Conservation (phyloP, 2,888 invertebrate species). For the Agriopis aurantiaria region DNA sequence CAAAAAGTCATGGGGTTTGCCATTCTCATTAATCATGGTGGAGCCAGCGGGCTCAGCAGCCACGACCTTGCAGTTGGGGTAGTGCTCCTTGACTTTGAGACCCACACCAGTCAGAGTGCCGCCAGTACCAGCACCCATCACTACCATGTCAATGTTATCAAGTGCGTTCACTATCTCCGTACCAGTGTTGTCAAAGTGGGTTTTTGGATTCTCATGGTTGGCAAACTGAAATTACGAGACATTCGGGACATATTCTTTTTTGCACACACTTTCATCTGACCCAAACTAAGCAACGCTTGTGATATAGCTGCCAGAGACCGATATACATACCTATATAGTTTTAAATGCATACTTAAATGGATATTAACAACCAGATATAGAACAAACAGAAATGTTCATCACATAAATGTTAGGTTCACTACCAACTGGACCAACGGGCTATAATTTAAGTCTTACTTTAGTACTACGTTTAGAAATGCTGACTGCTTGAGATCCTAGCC, state of each 20-base stretch:
- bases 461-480: background rate
- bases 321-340: no score
- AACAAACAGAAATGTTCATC: no score
- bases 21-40: slow-evolving; percentile 87
- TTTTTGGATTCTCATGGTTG: slow-evolving; percentile 95
- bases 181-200: slow-evolving; percentile 97
- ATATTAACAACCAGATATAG: no score
- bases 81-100: slow-evolving; percentile 92
- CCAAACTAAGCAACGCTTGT: no score
- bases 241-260: no score
- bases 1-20: slow-evolving; percentile 61
- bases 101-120: slow-evolving; percentile 96
- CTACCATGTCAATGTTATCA: slow-evolving; percentile 92
- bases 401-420: no score
- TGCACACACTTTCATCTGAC: no score
- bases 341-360: no score
- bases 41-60: slow-evolving; percentile 94
- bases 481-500: no score
- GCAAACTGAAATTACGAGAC: slow-evolving; percentile 92
- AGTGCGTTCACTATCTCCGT: slow-evolving; percentile 92
- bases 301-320: no score
- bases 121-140: slow-evolving; percentile 95
- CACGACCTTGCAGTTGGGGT: slow-evolving; percentile 91
- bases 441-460: background rate
- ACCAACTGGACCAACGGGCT: no score